Base-by-base conservation (phyloP, 2,113 vertebrate species). In the Cisticola juncidis region DNA sequence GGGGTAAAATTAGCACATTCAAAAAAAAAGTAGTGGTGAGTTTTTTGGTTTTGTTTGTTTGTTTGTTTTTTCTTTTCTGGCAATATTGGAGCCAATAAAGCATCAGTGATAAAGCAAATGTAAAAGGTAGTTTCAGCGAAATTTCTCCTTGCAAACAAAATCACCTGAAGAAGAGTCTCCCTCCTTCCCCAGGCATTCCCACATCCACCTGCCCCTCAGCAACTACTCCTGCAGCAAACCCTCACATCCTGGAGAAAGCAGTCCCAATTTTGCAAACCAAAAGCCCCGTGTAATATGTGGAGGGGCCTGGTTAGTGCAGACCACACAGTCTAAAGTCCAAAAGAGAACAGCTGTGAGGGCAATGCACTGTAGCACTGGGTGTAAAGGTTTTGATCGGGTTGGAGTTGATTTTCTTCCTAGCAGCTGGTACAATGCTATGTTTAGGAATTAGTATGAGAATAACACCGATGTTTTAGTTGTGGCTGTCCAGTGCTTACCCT, bases 241-340 rank as follows among this genome's bases (percentile, higher is more conserved):
- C 9, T 21, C 40, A 20, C 25, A 5, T 4, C 15, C 15, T 20
- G 28, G 33, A 72, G 21, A 74, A 68, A 60, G 40, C 0, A 0
- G 36, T 29, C 23, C 45, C 28, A 6, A 29, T 23, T 56, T 44
- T 47, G 44, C 29, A 68, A 80, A 31, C 4, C 5, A 65, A 51
- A 65, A 38, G 1, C 2, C 2, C 3, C 21, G 4, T 0, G 4
- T 11, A n/a, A 7, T 11, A 11, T 3, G 2, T 58, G 35, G 15
- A 62, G 57, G 6, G 19, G 14, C 12, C 38, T 31, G 51, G 31
- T 22, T 19, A 19, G 19, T 11, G 31, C 6, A 22, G 18, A 45
- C 28, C 9, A 3, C 12, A 12, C 9, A 8, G 25, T 28, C 50
- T 15, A 11, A 40, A 42, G 64, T 26, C 33, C 40, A 18, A 44